phyloP scores from a whole-genome alignment of 2,113 vertebrate species.

The Oostethus manadensis region DNA sequence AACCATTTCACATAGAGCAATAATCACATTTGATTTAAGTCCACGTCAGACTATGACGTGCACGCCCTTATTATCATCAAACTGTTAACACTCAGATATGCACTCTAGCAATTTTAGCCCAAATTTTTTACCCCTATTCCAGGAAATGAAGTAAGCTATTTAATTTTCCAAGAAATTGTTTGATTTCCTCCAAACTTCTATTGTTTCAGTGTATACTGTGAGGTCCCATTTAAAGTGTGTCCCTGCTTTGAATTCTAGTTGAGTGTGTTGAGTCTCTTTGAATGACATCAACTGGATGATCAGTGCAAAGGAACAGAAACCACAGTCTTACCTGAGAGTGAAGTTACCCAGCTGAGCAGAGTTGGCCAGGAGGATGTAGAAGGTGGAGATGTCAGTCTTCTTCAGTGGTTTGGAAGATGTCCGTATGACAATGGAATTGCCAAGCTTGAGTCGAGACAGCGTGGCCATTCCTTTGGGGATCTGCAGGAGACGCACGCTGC shows the following conservation, averaged over 20 bases:
- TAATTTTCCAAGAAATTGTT: conserved; percentile 49
- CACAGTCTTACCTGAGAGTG: conserved; percentile 80
- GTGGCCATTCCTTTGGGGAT: conserved; percentile 68
- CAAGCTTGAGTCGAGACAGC: conserved; percentile 77
- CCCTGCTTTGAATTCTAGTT: conserved; percentile 8
- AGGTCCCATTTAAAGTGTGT: conserved; percentile 16
- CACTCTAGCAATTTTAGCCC: conserved; percentile 21
- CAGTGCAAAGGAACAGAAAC: neutral
- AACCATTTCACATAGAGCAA: conserved; percentile 18
- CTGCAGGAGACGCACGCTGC: conserved; percentile 84
- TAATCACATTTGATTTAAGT: conserved; percentile 26
- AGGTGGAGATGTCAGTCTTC: conserved; percentile 81
- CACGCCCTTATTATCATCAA: conserved; percentile 39
- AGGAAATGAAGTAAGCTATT: conserved; percentile 31
- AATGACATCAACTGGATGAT: neutral
- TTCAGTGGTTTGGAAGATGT: conserved; percentile 76
- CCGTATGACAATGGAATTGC: conserved; percentile 76
- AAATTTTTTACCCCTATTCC: conserved; percentile 42
- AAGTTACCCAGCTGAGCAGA: conserved; percentile 81
- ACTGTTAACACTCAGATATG: conserved; percentile 24
- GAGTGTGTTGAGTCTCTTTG: neutral
- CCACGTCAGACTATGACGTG: conserved; percentile 19
- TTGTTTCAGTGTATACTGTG: conserved; percentile 31
- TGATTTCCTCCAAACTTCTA: conserved; percentile 44
- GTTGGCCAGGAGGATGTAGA: conserved; percentile 77